Evolutionary conservation across 1,140 invertebrate species (phyloP).

Genomic region (Trichonephila clavata): DNA sequence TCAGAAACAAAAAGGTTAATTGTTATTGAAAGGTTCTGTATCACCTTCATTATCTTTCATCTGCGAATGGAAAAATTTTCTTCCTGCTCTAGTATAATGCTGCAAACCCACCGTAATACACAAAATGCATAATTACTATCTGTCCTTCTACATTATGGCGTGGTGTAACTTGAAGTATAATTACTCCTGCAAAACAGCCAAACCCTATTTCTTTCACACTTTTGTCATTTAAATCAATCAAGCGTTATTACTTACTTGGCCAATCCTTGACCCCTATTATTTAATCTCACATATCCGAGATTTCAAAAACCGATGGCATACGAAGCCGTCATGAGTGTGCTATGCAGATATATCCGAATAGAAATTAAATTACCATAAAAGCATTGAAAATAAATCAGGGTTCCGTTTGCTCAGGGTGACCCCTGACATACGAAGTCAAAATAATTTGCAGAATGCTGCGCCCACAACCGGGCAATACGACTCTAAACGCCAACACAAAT

Average conservation of each 20-base stretch:
- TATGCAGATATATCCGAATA: background rate
- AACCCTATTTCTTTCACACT: conserved; percentile 22
- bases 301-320: background rate
- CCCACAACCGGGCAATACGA: background rate
- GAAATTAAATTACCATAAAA: background rate
- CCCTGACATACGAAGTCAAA: conserved; percentile 39
- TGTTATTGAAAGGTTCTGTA: background rate
- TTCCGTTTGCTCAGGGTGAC: conserved; percentile 2
- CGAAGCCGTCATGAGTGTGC: background rate
- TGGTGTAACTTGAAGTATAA: conserved; percentile 37
- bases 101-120: background rate
- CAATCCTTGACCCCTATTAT: conserved; percentile 48
- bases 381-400: conserved; percentile 27
- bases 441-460: background rate
- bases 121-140: conserved; percentile 35
- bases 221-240: conserved; percentile 65
- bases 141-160: conserved; percentile 7
- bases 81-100: conserved; percentile 7
- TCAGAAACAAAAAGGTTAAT: background rate
- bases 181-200: conserved; percentile 21
- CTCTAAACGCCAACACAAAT: background rate
- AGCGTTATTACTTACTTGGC: conserved; percentile 1
- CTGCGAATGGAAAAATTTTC: background rate
- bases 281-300: background rate
- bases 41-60: background rate